Evolutionary conservation across 2,113 vertebrate genomes (phyloP), one percentile per base, ranked within the genome.

Genomic region (Eupsittula cactorum): DNA sequence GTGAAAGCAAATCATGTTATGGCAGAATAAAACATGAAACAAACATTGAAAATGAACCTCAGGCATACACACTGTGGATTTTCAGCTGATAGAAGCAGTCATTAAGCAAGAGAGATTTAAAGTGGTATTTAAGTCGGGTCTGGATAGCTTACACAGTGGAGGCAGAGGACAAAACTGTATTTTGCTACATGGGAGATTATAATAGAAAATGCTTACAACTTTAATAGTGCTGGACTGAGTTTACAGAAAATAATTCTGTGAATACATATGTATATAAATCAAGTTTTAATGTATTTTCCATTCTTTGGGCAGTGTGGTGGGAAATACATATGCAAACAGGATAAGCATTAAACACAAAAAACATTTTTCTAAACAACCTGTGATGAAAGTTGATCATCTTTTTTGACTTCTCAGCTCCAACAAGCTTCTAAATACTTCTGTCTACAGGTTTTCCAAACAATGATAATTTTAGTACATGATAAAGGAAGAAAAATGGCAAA

Each of bases 1-100:
- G 97, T 59, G 95, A 89, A 96, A 97, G 78, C 74, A 97, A 69
- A 95, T 65, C 20, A 84, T 11, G 31, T 95, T 82, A 95, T 12
- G 65, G 57, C 28, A 92, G 53, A 93, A 70, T 13, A 57, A 74
- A 89, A 70, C 39, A 78, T 7, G 2, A 52, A 53, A 42, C 31
- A 67, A 87, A 79, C 63, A 60, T 0, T 70, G 19, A 82, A 50
- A 47, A 24, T 4, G 53, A 35, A 29, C 57, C 0, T 1, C 46
- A 69, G 20, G 37, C 33, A 47, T 10, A 65, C 6, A 42, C 27
- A 35, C 37, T 11, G 42, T 20, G 47, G 37, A 44, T 88, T 82
- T 52, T 68, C 37, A 93, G 29, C 16, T 47, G 47, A 86, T 2
- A 88, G 68, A 65, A 76, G 16, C 3, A 75, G 69, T 62, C 24